Evolutionary conservation across 2,888 invertebrate genomes (phyloP).

Genomic region (Leucoptera coffeella): DNA sequence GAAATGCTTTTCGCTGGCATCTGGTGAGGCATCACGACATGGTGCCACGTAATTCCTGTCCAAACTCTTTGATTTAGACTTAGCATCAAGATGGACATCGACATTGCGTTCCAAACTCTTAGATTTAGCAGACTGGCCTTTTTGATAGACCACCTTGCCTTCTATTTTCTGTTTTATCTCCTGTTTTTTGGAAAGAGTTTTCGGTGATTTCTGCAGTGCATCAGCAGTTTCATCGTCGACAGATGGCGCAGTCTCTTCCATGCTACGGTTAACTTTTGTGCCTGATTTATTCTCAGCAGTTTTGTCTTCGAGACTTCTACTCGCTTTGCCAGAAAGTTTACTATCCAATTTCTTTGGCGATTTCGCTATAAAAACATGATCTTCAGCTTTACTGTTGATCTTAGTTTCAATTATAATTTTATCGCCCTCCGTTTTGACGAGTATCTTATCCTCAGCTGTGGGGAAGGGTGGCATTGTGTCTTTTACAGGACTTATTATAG

Average conservation of each 20-base stretch:
- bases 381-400: conserved; percentile 68
- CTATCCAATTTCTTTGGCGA: conserved; percentile 66
- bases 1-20: conserved; percentile 32
- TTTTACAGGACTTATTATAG: conserved; percentile 66
- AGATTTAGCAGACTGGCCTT: conserved; percentile 51
- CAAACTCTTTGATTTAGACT: conserved; percentile 60
- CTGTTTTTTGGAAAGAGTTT: conserved; percentile 53
- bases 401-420: conserved; percentile 66
- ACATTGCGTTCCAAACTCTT: conserved; percentile 61
- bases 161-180: conserved; percentile 60
- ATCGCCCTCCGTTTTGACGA: conserved; percentile 65
- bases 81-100: conserved; percentile 53
- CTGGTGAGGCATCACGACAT: conserved; percentile 17
- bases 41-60: conserved; percentile 58
- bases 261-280: conserved; percentile 56
- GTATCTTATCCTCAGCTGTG: conserved; percentile 65
- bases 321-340: conserved; percentile 49
- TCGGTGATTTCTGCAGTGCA: conserved; percentile 51
- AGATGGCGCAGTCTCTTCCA: conserved; percentile 10
- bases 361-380: conserved; percentile 70
- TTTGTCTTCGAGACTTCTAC: conserved; percentile 58
- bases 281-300: conserved; percentile 47
- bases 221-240: conserved; percentile 48
- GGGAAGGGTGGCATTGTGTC: conserved; percentile 66
- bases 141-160: conserved; percentile 58